A percentile compares a stretch with the other conserved stretches of the same genome.
Conservation (phyloP, 2,888 invertebrate species). For the Plusia festucae region DNA sequence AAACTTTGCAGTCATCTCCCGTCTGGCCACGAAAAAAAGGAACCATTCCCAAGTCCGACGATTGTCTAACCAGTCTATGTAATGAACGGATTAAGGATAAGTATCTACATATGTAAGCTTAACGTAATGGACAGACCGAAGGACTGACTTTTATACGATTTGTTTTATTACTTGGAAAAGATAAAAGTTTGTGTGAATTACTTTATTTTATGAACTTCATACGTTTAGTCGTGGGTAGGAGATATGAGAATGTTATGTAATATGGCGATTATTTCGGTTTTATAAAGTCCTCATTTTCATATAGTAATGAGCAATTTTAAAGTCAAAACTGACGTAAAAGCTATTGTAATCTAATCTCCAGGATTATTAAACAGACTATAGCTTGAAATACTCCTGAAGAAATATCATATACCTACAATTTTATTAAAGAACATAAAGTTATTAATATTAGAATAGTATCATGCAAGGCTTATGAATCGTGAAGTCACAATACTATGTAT, state of each 20-base stretch:
- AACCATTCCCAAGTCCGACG: slow-evolving; percentile 34
- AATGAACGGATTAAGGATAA: slow-evolving; percentile 38
- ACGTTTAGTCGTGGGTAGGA: background rate
- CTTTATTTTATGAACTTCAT: background rate
- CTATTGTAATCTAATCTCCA: no score
- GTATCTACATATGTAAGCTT: slow-evolving; percentile 14
- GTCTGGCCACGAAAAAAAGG: slow-evolving; percentile 39
- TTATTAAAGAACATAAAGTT: no score
- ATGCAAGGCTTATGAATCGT: no score
- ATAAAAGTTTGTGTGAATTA: slow-evolving; percentile 6
- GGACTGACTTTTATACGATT: slow-evolving; percentile 3
- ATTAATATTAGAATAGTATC: no score
- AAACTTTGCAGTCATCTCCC: slow-evolving; percentile 70
- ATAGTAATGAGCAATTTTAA: no score
- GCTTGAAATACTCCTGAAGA: no score
- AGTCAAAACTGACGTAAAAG: no score
- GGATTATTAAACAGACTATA: no score
- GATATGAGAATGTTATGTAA: background rate
- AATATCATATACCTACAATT: no score
- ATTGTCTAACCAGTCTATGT: slow-evolving; percentile 43
- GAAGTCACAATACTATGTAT: no score
- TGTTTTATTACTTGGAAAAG: slow-evolving; percentile 7
- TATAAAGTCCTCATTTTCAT: no score
- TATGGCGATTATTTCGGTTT: background rate
- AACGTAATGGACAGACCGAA: slow-evolving; percentile 15